Conservation (phyloP, 1,140 invertebrate species). For the Atta colombica region DNA sequence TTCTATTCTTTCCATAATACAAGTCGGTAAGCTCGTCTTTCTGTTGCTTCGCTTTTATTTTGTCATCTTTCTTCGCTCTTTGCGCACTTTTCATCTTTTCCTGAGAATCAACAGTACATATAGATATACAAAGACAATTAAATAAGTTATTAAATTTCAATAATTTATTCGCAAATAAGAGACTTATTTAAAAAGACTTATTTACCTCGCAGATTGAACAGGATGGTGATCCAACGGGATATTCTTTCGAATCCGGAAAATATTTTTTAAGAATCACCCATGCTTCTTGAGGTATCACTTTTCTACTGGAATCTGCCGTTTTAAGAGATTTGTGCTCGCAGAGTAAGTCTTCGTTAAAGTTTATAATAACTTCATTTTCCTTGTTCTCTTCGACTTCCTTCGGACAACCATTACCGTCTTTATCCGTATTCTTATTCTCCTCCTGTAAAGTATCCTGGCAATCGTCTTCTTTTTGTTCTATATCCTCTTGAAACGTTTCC, state of each 20-base stretch:
- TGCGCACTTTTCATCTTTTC: constrained; percentile 81
- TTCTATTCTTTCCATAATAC: constrained; percentile 80
- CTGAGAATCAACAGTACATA: constrained; percentile 58
- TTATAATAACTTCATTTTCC: constrained; percentile 79
- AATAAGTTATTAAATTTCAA: not conserved
- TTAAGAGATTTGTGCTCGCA: constrained; percentile 86
- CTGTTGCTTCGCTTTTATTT: constrained; percentile 83
- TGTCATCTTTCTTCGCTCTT: constrained; percentile 82
- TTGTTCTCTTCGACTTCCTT: constrained; percentile 81
- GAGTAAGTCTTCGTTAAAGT: constrained; percentile 88
- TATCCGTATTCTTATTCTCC: constrained; percentile 54
- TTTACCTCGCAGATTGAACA: constrained; percentile 86
- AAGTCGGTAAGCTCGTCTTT: constrained; percentile 82
- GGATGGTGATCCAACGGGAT: constrained; percentile 75
- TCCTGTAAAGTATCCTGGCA: constrained; percentile 57
- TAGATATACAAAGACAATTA: not conserved
- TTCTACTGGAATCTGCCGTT: constrained; percentile 81
- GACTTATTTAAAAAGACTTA: not conserved
- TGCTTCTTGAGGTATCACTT: constrained; percentile 85
- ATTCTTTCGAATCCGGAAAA: constrained; percentile 87
- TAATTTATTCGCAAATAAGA: not conserved
- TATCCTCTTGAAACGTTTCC: constrained; percentile 78
- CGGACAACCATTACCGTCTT: constrained; percentile 68
- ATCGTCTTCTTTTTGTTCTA: constrained; percentile 78
- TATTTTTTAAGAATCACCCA: constrained; percentile 87